Evolutionary conservation across 2,113 vertebrate genomes (phyloP), one percentile per base, ranked within the genome.

Genomic region (Cairina moschata): DNA sequence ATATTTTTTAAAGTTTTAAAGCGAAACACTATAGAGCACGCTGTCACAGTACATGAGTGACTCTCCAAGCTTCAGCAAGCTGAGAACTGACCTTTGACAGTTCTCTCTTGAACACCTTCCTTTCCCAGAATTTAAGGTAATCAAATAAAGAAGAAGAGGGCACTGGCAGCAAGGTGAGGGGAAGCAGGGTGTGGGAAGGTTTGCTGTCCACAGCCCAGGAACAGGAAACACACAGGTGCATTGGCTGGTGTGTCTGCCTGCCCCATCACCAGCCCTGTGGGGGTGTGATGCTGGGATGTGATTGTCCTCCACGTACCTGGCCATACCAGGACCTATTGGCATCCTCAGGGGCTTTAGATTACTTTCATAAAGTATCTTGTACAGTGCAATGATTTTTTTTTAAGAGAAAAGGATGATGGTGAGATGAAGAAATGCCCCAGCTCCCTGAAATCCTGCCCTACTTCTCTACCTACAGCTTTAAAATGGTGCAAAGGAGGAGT

Each of bases 401-500:
- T 28, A 31, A 52, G 83, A 44, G 42, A 72, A 83, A 56, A 78
- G 20, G 5, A 1, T 12, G 46, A 40, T 0, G 1, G 32, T 0
- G 1, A 25, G 20, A 15, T 42, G 10, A n/a, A 83, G 32, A 72
- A 62, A 63, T 4, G n/a, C 14, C 8, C 26, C 26, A 72, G 1
- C 31, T 84, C 73, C 26, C 46, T 83, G 71, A 93, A 91, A 88
- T 77, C 72, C 72, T 72, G 25, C 54, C 31, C 26, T 50, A 21
- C 12, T 42, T 71, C 32, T 63, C 40, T 81, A 36, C 73, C n/a
- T 88, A 55, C 12, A 79, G 68, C 62, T 84, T 83, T 68, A 93
- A 95, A 88, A 90, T 81, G 85, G 72, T 91, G 76, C 63, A 81
- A 91, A 91, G 88, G 72, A 96, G 68, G 76, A 93, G 65, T 88